Conservation (phyloP, 1,140 invertebrate species). For the Oedothorax gibbosus region DNA sequence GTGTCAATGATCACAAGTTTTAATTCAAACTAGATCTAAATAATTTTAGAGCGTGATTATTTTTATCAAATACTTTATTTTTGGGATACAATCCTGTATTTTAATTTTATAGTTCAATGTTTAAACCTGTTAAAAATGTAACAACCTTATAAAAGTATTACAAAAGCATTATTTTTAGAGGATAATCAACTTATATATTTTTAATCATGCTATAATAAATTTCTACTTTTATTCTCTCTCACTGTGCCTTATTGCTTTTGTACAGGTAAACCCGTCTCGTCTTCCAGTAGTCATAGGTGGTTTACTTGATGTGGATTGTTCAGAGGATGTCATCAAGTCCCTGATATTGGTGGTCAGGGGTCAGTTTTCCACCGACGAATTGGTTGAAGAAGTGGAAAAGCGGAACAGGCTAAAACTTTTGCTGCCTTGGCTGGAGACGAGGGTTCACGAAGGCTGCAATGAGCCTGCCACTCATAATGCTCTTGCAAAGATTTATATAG, state of each 20-base stretch:
- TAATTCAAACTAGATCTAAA: too few relatives aligned
- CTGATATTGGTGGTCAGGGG: constrained; percentile 96
- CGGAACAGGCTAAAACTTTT: constrained; percentile 82
- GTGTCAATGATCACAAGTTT: too few relatives aligned
- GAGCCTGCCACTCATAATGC: constrained; percentile 99
- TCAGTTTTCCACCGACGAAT: constrained; percentile 98
- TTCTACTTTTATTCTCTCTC: too few relatives aligned
- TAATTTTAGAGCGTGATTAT: too few relatives aligned
- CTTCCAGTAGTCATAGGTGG: constrained; percentile 98
- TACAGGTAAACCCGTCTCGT: constrained; percentile 93
- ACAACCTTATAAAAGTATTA: too few relatives aligned
- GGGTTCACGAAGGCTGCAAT: constrained; percentile 94
- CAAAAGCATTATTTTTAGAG: too few relatives aligned
- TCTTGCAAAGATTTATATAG: constrained; percentile 99
- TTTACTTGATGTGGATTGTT: constrained; percentile 96
- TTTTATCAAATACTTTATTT: too few relatives aligned
- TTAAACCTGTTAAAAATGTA: too few relatives aligned
- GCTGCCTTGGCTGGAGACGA: constrained; percentile 95
- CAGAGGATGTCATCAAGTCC: constrained; percentile 99
- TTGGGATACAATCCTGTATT: too few relatives aligned
- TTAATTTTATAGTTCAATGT: too few relatives aligned
- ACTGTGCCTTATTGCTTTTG: constrained; percentile 11
- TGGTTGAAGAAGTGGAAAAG: constrained; percentile 87
- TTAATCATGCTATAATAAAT: too few relatives aligned
- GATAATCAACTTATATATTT: too few relatives aligned